phyloP scores from a whole-genome alignment of 1,140 invertebrate genomes.

The Oryctes rhinoceros region DNA sequence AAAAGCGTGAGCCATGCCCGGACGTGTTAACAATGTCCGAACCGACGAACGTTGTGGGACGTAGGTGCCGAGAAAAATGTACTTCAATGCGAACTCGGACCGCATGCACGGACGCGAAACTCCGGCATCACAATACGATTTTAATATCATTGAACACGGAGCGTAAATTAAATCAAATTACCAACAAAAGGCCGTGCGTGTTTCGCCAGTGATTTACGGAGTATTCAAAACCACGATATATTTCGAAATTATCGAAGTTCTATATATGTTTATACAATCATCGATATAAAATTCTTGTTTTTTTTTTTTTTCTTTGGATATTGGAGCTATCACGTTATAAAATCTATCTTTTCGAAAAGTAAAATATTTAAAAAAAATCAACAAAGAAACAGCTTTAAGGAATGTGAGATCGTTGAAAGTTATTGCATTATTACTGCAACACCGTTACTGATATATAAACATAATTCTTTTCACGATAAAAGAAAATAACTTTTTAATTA shows the following conservation, averaged over 20 bases:
- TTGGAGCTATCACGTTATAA: no score
- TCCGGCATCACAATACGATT: conserved; percentile 9
- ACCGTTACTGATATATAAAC: no score
- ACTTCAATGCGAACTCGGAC: conserved; percentile 11
- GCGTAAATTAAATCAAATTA: conserved; percentile 23
- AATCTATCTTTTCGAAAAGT: no score
- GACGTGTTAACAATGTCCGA: conserved; percentile 33
- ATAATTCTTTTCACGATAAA: no score
- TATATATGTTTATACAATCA: background rate
- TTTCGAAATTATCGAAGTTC: background rate
- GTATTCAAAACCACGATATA: background rate
- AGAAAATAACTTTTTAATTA: no score
- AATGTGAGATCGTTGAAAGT: no score
- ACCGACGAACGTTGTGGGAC: background rate
- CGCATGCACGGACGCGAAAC: conserved; percentile 8
- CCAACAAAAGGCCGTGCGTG: background rate
- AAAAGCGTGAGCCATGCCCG: conserved; percentile 34
- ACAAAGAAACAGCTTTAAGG: no score
- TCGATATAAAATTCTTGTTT: no score
- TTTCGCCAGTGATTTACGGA: background rate
- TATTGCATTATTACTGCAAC: no score
- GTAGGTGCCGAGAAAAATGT: conserved; percentile 33
- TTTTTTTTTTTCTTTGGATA: no score
- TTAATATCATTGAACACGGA: background rate
- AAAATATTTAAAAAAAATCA: no score